Evolutionary conservation across 2,797 vertebrate species (phyloP).

Genomic region (Falco naumanni): DNA sequence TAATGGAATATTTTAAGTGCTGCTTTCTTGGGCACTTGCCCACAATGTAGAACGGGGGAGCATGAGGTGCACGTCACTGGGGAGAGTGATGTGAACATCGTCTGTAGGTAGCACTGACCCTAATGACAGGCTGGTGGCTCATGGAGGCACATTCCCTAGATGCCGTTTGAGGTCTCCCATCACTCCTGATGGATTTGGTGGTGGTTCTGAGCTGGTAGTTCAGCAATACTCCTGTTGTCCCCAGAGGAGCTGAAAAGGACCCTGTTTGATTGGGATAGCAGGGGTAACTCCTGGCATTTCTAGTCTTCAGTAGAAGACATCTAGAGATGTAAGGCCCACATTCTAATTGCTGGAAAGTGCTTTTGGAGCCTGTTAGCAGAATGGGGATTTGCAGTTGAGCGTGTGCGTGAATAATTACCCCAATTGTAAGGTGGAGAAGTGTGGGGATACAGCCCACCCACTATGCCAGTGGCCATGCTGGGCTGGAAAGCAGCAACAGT

Average conservation of each 20-base stretch:
- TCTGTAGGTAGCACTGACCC: not conserved
- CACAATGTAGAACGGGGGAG: not conserved
- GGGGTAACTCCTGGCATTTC: not conserved
- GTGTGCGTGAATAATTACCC: not conserved
- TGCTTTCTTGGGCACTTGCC: not conserved
- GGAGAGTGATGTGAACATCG: not conserved
- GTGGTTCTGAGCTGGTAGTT: not conserved
- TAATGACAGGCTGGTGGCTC: not conserved
- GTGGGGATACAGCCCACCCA: not conserved
- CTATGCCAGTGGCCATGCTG: not conserved
- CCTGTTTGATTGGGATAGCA: not conserved
- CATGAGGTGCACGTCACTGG: rapidly evolving
- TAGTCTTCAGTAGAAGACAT: not conserved
- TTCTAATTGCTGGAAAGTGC: not conserved
- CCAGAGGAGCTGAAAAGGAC: not conserved
- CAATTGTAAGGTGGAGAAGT: not conserved
- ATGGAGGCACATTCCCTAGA: rapidly evolving
- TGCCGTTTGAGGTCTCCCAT: not conserved
- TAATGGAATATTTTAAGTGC: not conserved
- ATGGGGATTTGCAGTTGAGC: not conserved
- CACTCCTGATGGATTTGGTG: not conserved
- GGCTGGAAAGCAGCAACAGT: not conserved
- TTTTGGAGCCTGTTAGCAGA: not conserved
- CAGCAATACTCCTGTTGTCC: not conserved
- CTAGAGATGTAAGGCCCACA: rapidly evolving